Evolutionary conservation across 2,113 vertebrate species (phyloP), one percentile per base, ranked within the genome.

Genomic region (Elgaria multicarinata): DNA sequence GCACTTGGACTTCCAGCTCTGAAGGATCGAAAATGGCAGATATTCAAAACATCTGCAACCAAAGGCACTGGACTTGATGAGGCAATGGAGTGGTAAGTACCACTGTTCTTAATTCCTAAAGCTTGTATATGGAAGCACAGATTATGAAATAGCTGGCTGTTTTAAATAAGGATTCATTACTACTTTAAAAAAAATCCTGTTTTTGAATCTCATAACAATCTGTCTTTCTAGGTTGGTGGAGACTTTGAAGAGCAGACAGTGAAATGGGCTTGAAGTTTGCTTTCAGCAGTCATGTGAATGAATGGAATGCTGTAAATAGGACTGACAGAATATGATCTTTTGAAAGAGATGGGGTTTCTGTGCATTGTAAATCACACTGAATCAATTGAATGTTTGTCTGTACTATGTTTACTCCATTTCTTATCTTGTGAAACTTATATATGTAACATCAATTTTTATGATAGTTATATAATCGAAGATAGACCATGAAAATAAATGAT

Each of bases 1-100:
- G 95, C 99, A 0, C 97, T 99, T 2, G 99, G 99, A 28, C 97
- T 99, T 62, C 98, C 99, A 0, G 98, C 98, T 42, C 93, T 99
- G 90, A 99, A 99, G 94, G 99, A 99, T 96, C 97, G 98, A 46
- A 99, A 99, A 91, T 99, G 99, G 99, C 99, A 99, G 95, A 99
- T 99, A 93, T 99, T 99, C 96, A 99, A 99, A 96, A 99, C 99
- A 3, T 99, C 99, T 2, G 99, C 99, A 87, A 98, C 98, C 82
- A 99, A 99, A 95, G 99, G 98, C 96, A 98, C 97, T 0, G 99
- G 99, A 79, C 98, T 99, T 80, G 98, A 99, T 26, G 99, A 99
- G 81, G 99, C 98, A 36, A 99, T 99, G 99, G 99, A 99, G 90
- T 99, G 99, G 99, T 98, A 95, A 96, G 96, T 86, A 62, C 44